These are phyloP conservation scores for Protaetia brevitarsis DNA, from an alignment of 1,140 invertebrate genomes.

Conservation along the genomic window DNA sequence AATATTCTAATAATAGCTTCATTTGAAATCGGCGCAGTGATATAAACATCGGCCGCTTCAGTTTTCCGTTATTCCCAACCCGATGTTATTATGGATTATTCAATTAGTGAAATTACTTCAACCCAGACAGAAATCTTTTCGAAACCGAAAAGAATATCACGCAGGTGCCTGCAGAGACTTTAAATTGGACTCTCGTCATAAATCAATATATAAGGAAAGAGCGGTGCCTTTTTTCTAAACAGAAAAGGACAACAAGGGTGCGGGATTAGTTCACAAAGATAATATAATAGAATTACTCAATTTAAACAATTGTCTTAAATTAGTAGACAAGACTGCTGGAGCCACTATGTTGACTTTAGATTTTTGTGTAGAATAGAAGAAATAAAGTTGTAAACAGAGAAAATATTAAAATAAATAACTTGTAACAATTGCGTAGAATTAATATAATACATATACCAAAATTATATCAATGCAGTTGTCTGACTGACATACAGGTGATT, in stretches of 20 bases:
- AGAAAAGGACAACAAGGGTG: neutral
- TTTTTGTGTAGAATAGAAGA: neutral
- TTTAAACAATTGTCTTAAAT: neutral
- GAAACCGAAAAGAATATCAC: neutral
- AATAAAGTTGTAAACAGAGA: neutral
- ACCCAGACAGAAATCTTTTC: neutral
- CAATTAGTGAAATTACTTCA: neutral
- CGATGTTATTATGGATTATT: neutral
- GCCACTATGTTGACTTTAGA: neutral
- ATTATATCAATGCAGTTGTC: too few relatives aligned
- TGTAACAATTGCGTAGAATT: too few relatives aligned
- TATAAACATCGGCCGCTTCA: neutral
- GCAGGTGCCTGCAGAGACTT: neutral
- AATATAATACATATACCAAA: too few relatives aligned
- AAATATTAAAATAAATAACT: too few relatives aligned
- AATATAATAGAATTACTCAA: neutral
- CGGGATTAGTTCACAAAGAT: neutral
- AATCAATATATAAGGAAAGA: neutral
- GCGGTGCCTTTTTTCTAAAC: neutral
- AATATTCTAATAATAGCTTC: neutral
- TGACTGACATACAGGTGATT: too few relatives aligned
- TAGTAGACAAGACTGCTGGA: neutral
- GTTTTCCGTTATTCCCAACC: neutral
- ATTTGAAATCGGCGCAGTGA: neutral
- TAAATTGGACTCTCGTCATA: neutral